These are phyloP conservation scores for Brachionus koreanus DNA, from an alignment of 1,140 invertebrate genomes.

Conservation along the genomic window DNA sequence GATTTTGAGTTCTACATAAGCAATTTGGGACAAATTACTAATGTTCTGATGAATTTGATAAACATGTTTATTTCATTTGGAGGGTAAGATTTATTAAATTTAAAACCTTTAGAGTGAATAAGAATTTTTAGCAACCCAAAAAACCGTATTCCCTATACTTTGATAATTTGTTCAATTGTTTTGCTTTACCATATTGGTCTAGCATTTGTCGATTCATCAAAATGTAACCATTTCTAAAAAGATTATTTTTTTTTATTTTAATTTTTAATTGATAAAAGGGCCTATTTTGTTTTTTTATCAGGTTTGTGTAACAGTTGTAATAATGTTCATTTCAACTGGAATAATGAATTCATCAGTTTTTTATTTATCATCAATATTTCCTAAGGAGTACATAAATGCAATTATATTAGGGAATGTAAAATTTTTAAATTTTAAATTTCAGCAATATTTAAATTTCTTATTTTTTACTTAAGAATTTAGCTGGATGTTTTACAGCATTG, in stretches of 20 bases:
- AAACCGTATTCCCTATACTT: conserved; percentile 30
- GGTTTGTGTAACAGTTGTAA: not conserved
- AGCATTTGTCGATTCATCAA: conserved; percentile 28
- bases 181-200: conserved; percentile 12
- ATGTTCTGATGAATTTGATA: conserved; percentile 38
- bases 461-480: not conserved
- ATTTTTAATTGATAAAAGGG: not conserved
- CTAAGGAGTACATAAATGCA: conserved; percentile 31
- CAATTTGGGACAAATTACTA: conserved; percentile 26
- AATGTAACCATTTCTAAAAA: not conserved
- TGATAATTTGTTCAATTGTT: not conserved
- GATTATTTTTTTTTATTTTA: not conserved
- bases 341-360: conserved; percentile 34
- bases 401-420: conserved; percentile 39
- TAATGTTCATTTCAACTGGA: conserved; percentile 37
- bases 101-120: not conserved
- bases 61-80: conserved; percentile 17
- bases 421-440: not conserved
- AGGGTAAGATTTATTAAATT: not conserved
- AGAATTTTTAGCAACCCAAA: conserved; percentile 18
- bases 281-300: conserved; percentile 2
- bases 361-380: conserved; percentile 27
- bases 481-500: conserved; percentile 12
- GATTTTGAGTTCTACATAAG: conserved; percentile 5
- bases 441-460: not conserved